Evolutionary conservation across 2,113 vertebrate species (phyloP), one percentile per base, ranked within the genome.

Genomic region (Aleadryas rufinucha): DNA sequence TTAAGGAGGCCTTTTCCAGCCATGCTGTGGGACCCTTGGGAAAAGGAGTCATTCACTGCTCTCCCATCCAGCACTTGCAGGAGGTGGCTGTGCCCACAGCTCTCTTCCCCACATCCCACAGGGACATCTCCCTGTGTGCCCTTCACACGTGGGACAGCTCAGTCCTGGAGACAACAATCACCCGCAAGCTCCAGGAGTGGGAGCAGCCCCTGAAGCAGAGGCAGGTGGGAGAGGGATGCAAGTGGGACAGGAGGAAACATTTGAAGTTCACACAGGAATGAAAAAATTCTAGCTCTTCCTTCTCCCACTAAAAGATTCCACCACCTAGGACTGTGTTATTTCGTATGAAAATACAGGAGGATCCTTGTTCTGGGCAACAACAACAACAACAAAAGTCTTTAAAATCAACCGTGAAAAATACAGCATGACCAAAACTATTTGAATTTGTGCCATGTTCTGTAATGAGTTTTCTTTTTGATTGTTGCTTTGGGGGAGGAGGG

Each of bases 391-490:
- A 52, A 66, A 33, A 68, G 20, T 14, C 54, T 86, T 90, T 59
- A 85, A 94, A 71, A 65, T 64, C 50, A 69, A 70, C 59, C 7
- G 9, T 72, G 90, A 92, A 86, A 95, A 86, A 86, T 54, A 86
- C 23, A 56, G 86, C 52, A 70, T 47, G n/a, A 92, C 64, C 80
- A 78, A 92, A 92, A 93, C 35, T 66, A 66, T 84, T 84, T 86
- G 59, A 89, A 59, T 74, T 54, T 83, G 26, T 84, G 79, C 90
- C 89, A 89, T 4, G 4, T 35, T 93, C 75, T 84, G 50, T 33
- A 30, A 91, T 52, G 70, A 91, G 70, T 31, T 45, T 39, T 63
- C n/a, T 42, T 84, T 87, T 74, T 54, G 18, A 57, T 79, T 81
- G 75, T 57, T 11, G 1, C 9, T 49, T 61, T 6, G 2, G 26